Evolutionary conservation across 2,113 vertebrate species (phyloP).

Genomic region (Dicentrarchus labrax): DNA sequence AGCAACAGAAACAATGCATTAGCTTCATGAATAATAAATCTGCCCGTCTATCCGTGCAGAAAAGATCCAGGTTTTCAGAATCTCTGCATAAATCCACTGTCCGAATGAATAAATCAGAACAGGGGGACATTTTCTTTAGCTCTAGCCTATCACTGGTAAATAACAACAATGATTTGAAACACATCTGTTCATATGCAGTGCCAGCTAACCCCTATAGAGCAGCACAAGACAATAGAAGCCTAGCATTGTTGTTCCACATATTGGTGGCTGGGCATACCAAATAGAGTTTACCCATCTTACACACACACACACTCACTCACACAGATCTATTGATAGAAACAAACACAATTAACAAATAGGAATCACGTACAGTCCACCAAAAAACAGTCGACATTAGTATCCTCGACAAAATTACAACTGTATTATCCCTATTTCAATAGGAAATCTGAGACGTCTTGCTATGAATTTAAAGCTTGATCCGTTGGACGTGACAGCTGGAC

Average conservation of each 20-base stretch:
- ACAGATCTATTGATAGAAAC: slow-evolving; percentile 62
- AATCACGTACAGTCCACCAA: slow-evolving; percentile 60
- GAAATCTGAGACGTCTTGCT: slow-evolving; percentile 48
- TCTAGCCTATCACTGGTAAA: slow-evolving; percentile 74
- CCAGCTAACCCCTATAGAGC: slow-evolving; percentile 73
- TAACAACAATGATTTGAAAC: slow-evolving; percentile 81
- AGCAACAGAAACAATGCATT: slow-evolving; percentile 88
- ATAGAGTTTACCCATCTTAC: slow-evolving; percentile 56
- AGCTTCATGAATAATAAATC: slow-evolving; percentile 87
- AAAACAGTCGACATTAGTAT: slow-evolving; percentile 58
- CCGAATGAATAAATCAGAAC: slow-evolving; percentile 82
- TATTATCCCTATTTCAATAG: slow-evolving; percentile 67
- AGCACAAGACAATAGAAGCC: slow-evolving; percentile 67
- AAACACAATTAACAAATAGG: slow-evolving; percentile 53
- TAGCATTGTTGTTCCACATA: slow-evolving; percentile 65
- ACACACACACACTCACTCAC: slow-evolving; percentile 10
- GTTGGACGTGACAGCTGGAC: slow-evolving; percentile 56
- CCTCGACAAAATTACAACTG: slow-evolving; percentile 44
- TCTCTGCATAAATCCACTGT: slow-evolving; percentile 78
- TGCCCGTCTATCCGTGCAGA: slow-evolving; percentile 70
- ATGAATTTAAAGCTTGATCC: slow-evolving; percentile 60
- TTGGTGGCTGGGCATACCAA: slow-evolving; percentile 74
- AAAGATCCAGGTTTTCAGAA: slow-evolving; percentile 75
- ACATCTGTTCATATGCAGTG: slow-evolving; percentile 69
- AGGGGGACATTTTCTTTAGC: slow-evolving; percentile 76